These are phyloP conservation scores for Brachylomia viminalis DNA, from an alignment of 2,888 invertebrate species.

Conservation along the genomic window DNA sequence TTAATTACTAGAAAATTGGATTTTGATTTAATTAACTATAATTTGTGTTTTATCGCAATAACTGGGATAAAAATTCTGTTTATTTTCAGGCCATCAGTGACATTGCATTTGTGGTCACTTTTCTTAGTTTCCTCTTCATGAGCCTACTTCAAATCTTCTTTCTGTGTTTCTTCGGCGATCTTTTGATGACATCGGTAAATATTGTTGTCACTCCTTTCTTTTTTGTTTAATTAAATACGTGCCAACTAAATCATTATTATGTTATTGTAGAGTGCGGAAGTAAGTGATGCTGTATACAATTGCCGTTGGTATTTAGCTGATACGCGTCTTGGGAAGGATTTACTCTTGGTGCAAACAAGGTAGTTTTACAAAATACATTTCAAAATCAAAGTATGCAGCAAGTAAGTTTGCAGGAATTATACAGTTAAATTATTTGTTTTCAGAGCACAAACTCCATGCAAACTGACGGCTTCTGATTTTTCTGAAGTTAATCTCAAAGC, in stretches of 20 bases:
- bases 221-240: not conserved
- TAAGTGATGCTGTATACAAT: slow-evolving; percentile 77
- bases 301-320: slow-evolving; percentile 77
- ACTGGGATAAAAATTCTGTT: not conserved
- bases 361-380: slow-evolving; percentile 44
- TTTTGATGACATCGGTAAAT: slow-evolving; percentile 78
- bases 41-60: no score
- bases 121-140: slow-evolving; percentile 75
- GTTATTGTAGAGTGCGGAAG: slow-evolving; percentile 72
- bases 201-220: not conserved
- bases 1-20: not conserved
- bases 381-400: no score
- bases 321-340: slow-evolving; percentile 67
- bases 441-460: slow-evolving; percentile 78
- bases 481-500: slow-evolving; percentile 79
- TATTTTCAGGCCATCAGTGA: slow-evolving; percentile 76
- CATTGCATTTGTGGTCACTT: slow-evolving; percentile 68
- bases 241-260: not conserved
- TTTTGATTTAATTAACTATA: not conserved
- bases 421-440: slow-evolving; percentile 39
- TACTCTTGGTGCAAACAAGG: slow-evolving; percentile 77
- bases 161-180: slow-evolving; percentile 81
- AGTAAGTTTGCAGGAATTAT: not conserved
- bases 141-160: slow-evolving; percentile 79
- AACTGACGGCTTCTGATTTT: slow-evolving; percentile 78